Conservation (phyloP, 2,888 invertebrate genomes). For the Drosophila percnosoma region DNA sequence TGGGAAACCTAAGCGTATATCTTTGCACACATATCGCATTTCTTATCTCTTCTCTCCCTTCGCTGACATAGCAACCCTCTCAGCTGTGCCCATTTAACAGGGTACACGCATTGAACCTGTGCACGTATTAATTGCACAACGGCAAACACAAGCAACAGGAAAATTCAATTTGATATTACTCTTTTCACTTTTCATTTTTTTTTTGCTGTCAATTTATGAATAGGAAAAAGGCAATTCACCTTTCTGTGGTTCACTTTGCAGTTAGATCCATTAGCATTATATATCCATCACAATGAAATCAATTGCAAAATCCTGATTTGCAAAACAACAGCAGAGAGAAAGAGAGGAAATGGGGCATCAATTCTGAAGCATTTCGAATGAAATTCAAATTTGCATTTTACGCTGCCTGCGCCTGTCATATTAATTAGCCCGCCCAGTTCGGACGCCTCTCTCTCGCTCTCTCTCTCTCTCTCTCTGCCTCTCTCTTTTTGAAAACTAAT, state of each 20-base stretch:
- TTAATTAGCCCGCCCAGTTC: conserved; percentile 65
- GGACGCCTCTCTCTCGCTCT: conserved; percentile 1
- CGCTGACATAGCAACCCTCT: not conserved
- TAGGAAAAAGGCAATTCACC: not conserved
- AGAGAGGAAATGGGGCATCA: not conserved
- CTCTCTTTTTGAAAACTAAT: conserved; percentile 66
- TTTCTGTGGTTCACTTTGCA: conserved; percentile 10
- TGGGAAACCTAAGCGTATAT: not conserved
- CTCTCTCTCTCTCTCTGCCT: not conserved
- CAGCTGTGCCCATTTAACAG: not conserved
- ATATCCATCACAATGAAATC: conserved; percentile 27
- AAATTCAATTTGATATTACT: not conserved
- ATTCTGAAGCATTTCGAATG: conserved; percentile 24
- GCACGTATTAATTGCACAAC: not conserved
- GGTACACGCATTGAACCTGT: not conserved
- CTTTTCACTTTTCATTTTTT: not conserved
- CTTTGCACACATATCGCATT: not conserved
- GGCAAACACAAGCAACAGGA: not conserved
- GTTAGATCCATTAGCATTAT: conserved; percentile 29
- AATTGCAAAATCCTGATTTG: conserved; percentile 29
- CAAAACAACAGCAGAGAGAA: not conserved
- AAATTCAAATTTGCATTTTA: conserved; percentile 44
- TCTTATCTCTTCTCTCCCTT: not conserved
- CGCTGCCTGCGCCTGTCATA: conserved; percentile 70
- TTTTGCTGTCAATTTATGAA: not conserved